Conservation (phyloP, 2,888 invertebrate genomes). For the Idaea straminata region DNA sequence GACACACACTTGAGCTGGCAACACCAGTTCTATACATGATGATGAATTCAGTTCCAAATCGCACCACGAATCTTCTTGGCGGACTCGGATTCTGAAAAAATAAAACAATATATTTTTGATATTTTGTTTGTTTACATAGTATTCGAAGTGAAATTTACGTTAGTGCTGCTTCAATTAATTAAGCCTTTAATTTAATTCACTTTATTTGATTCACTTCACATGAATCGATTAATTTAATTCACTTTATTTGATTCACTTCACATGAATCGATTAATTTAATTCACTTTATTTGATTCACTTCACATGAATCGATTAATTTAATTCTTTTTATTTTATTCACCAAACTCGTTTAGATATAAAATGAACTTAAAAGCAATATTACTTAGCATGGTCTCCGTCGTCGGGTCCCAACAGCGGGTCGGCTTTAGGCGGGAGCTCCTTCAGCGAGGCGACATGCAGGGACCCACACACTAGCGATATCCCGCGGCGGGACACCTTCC, state of each 20-base stretch:
- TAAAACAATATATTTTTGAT: background rate
- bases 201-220: no score
- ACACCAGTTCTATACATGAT: slow-evolving; percentile 91
- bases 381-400: slow-evolving; percentile 23
- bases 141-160: no score
- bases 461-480: slow-evolving; percentile 91
- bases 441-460: slow-evolving; percentile 89
- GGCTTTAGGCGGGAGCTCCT: slow-evolving; percentile 85
- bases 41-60: slow-evolving; percentile 89
- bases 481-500: slow-evolving; percentile 97
- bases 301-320: no score
- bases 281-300: no score
- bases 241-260: no score
- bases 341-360: no score
- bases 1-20: slow-evolving; percentile 83
- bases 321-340: no score
- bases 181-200: no score
- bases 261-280: no score
- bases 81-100: slow-evolving; percentile 82
- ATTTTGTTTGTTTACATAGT: no score
- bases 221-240: no score
- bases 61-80: slow-evolving; percentile 92
- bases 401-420: slow-evolving; percentile 53
- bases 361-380: slow-evolving; percentile 20
- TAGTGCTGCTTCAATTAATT: no score